Conservation (phyloP, 2,113 vertebrate genomes). For the Himantopus leucocephalus region DNA sequence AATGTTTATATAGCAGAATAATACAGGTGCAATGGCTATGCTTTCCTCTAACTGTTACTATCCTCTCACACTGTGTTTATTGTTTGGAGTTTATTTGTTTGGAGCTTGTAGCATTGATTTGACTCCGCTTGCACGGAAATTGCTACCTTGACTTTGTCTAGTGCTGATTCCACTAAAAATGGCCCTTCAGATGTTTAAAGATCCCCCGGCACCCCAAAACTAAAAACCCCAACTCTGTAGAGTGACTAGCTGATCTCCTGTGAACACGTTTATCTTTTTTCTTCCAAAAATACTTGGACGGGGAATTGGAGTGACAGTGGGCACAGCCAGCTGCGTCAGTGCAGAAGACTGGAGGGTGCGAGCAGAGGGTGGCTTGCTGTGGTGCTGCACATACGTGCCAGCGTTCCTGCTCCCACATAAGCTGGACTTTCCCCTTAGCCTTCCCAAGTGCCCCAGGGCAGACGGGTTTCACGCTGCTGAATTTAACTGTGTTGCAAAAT, state of each 20-base stretch:
- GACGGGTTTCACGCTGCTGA: accelerated
- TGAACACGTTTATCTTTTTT: background rate
- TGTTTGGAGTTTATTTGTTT: background rate
- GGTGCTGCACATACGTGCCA: background rate
- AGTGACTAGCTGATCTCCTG: background rate
- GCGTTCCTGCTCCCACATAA: accelerated
- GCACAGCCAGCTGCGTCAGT: background rate
- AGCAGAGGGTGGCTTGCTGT: background rate
- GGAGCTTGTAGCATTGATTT: background rate
- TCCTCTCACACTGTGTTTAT: background rate
- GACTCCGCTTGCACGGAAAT: background rate
- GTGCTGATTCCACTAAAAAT: background rate
- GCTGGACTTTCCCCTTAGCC: background rate
- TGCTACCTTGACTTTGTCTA: background rate
- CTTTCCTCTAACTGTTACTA: background rate
- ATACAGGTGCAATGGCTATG: background rate
- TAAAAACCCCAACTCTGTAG: background rate
- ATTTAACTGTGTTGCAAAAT: background rate
- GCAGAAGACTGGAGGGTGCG: background rate
- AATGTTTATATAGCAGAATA: slow-evolving; percentile 15
- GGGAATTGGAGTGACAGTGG: accelerated
- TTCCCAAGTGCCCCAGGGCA: accelerated
- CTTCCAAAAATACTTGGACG: background rate
- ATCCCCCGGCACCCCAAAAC: background rate
- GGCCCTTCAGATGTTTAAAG: background rate